A percentile compares a stretch with the other conserved stretches of the same genome.
Evolutionary conservation across 1,140 invertebrate species (phyloP).

Genomic region (Heliconius hewitsoni): DNA sequence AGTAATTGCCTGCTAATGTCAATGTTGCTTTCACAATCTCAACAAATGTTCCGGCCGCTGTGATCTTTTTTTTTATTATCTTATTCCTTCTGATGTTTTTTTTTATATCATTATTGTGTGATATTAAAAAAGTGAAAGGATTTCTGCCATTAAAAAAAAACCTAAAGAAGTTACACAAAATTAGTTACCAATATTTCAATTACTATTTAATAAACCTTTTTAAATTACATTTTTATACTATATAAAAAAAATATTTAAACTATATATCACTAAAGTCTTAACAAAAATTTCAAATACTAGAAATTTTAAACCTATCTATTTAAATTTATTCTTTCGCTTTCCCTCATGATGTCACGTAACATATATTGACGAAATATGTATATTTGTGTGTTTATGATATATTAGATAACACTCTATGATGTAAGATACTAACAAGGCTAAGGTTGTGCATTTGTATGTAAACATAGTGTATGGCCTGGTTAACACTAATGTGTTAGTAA

Average conservation of each 20-base stretch:
- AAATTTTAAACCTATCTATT: not conserved
- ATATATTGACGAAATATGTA: slow-evolving; percentile 52
- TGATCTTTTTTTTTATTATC: slow-evolving; percentile 47
- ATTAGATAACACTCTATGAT: slow-evolving; percentile 56
- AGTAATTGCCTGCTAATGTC: slow-evolving; percentile 75
- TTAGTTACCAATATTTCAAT: not conserved
- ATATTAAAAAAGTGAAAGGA: slow-evolving; percentile 28
- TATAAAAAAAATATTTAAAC: too few species aligned
- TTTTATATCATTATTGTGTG: slow-evolving; percentile 20
- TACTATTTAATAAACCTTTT: too few species aligned
- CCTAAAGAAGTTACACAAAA: not conserved
- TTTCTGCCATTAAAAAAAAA: not conserved
- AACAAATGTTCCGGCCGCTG: slow-evolving; percentile 56
- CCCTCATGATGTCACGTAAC: slow-evolving; percentile 53
- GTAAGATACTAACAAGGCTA: slow-evolving; percentile 61
- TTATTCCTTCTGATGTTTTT: slow-evolving; percentile 35
- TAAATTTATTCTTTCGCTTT: slow-evolving; percentile 29
- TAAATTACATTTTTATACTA: too few species aligned
- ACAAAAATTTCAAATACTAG: not conserved
- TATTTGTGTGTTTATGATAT: slow-evolving; percentile 35
- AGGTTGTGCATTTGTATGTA: slow-evolving; percentile 53
- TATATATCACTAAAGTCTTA: too few species aligned
- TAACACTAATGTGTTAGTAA: not conserved
- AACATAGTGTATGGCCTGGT: slow-evolving; percentile 26
- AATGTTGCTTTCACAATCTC: slow-evolving; percentile 78